Conservation (phyloP, 2,888 invertebrate species). For the Flabesymbios commensalis region DNA sequence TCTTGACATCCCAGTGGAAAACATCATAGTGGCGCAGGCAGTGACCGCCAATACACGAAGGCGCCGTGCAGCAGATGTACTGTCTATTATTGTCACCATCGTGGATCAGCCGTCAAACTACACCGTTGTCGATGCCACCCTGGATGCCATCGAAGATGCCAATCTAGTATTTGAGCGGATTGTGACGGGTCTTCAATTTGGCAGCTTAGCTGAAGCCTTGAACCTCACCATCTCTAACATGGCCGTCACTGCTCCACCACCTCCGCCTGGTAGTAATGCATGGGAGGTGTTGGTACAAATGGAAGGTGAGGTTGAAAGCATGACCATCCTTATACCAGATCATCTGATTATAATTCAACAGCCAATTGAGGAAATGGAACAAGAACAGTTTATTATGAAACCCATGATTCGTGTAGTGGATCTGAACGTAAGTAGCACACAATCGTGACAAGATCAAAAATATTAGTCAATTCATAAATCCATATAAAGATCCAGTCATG, state of each 20-base stretch:
- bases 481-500: no score
- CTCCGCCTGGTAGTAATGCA: slow-evolving; percentile 15
- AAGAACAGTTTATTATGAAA: no score
- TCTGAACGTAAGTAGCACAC: no score
- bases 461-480: no score
- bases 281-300: slow-evolving; percentile 26
- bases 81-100: background rate
- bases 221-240: slow-evolving; percentile 34
- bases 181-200: no score
- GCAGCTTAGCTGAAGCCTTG: slow-evolving; percentile 12
- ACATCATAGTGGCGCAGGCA: slow-evolving; percentile 44
- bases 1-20: slow-evolving; percentile 40
- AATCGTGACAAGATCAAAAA: no score
- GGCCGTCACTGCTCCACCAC: slow-evolving; percentile 29
- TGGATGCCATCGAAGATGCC: no score
- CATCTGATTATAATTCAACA: slow-evolving; percentile 6
- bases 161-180: no score
- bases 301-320: no score
- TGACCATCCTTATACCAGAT: slow-evolving; percentile 16
- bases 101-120: background rate
- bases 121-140: no score
- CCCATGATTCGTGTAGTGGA: no score
- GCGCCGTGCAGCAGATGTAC: background rate
- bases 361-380: no score
- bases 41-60: slow-evolving; percentile 28